Evolutionary conservation across 2,113 vertebrate genomes (phyloP).

Genomic region (Isichthys henryi): DNA sequence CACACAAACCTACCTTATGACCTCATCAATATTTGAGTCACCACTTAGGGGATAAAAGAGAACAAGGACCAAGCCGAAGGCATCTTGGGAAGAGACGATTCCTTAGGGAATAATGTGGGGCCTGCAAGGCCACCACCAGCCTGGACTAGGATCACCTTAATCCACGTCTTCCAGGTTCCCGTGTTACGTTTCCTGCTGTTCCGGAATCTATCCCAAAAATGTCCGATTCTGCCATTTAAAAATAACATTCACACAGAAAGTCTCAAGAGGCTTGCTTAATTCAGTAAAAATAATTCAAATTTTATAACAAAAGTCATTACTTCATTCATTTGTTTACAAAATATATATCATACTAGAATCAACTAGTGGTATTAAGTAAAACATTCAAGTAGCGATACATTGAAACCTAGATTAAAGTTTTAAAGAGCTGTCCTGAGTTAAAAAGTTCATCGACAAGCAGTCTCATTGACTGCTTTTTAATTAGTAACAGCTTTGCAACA

Average conservation of each 20-base stretch:
- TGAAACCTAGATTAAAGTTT: neutral
- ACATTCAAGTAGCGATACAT: neutral
- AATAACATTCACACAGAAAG: neutral
- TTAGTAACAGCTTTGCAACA: neutral
- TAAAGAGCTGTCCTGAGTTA: neutral
- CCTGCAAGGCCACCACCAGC: neutral
- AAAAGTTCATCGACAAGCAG: neutral
- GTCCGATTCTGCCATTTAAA: neutral
- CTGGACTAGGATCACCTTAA: neutral
- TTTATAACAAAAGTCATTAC: neutral
- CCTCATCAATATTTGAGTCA: slow-evolving; percentile 66
- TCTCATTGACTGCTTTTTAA: neutral
- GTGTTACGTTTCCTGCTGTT: neutral
- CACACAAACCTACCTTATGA: slow-evolving; percentile 42
- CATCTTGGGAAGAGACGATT: slow-evolving; percentile 45
- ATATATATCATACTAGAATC: neutral
- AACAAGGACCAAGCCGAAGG: slow-evolving; percentile 48
- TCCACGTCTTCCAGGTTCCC: neutral
- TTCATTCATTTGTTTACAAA: neutral
- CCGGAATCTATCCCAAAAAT: neutral
- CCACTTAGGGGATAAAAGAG: slow-evolving; percentile 65
- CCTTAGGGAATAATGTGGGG: neutral
- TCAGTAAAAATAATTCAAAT: neutral
- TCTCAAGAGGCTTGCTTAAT: neutral
- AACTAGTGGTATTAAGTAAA: neutral